Conservation (phyloP, 2,797 vertebrate genomes). For the Syngnathus rostellatus region DNA sequence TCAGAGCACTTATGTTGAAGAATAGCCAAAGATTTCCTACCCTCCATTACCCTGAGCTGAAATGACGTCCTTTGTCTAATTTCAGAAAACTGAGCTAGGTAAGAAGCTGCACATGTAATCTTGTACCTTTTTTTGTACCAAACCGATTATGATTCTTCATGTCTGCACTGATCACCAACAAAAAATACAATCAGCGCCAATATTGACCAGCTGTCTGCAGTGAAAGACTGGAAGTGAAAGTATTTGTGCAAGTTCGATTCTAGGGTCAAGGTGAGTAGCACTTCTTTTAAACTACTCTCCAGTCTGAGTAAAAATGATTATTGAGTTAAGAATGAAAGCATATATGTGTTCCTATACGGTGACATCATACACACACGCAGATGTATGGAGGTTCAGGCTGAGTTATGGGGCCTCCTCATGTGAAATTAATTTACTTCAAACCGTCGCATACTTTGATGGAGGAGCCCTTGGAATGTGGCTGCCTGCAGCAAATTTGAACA, state of each 20-base stretch:
- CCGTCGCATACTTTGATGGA: constrained; percentile 44
- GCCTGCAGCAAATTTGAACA: constrained; percentile 30
- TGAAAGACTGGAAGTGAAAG: constrained; percentile 40
- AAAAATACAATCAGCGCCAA: constrained; percentile 53
- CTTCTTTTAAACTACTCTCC: not conserved
- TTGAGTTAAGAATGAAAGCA: not conserved
- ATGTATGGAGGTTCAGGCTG: constrained; percentile 30
- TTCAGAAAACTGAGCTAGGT: constrained; percentile 38
- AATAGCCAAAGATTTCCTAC: constrained; percentile 14
- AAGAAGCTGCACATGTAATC: constrained; percentile 49
- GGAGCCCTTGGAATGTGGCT: constrained; percentile 21
- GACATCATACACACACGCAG: constrained; percentile 43
- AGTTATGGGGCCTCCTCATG: constrained; percentile 54
- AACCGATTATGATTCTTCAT: constrained; percentile 50
- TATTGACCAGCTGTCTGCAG: constrained; percentile 59
- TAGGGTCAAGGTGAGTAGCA: constrained; percentile 26
- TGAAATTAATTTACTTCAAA: constrained; percentile 67
- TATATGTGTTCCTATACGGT: constrained; percentile 32
- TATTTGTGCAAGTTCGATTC: constrained; percentile 46
- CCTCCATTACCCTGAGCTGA: constrained; percentile 32
- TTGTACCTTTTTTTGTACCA: constrained; percentile 53
- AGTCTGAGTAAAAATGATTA: not conserved
- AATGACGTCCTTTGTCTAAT: constrained; percentile 39
- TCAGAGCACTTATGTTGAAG: constrained; percentile 10
- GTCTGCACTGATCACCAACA: constrained; percentile 32